A percentile compares a stretch with the other conserved stretches of the same genome.
phyloP scores from a whole-genome alignment of 2,797 vertebrate species.

The Helicolenus hilgendorfi region DNA sequence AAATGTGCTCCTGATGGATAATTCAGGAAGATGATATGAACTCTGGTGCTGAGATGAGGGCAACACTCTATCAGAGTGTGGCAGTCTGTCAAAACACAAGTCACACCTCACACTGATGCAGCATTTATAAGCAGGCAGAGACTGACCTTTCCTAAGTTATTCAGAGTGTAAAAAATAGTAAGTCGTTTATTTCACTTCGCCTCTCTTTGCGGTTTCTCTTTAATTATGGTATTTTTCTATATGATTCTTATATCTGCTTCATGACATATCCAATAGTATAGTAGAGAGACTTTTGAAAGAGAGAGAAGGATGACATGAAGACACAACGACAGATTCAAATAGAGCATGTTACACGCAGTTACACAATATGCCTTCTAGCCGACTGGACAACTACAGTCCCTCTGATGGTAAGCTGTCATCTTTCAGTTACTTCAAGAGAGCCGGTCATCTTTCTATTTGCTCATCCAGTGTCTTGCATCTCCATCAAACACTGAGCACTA shows the following conservation, averaged over 20 bases:
- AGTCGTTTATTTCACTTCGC: neutral
- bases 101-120: constrained; percentile 48
- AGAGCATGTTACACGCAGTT: constrained; percentile 46
- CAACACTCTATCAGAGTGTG: constrained; percentile 38
- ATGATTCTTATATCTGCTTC: neutral
- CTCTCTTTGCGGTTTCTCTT: neutral
- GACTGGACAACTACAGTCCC: constrained; percentile 29
- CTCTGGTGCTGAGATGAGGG: constrained; percentile 28
- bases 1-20: constrained; percentile 36
- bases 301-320: constrained; percentile 16
- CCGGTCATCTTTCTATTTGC: constrained; percentile 50
- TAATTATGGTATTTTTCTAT: neutral
- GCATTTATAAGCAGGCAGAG: constrained; percentile 41
- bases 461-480: constrained; percentile 21
- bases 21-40: constrained; percentile 51
- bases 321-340: constrained; percentile 42
- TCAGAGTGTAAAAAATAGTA: neutral
- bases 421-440: constrained; percentile 41
- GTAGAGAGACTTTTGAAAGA: neutral
- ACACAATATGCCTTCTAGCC: constrained; percentile 39
- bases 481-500: neutral
- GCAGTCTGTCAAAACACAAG: constrained; percentile 71
- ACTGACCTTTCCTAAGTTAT: constrained; percentile 32
- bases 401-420: constrained; percentile 50
- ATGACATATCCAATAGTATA: neutral